Conservation (phyloP, 2,797 vertebrate species). For the Micropoecilia bifurca region DNA sequence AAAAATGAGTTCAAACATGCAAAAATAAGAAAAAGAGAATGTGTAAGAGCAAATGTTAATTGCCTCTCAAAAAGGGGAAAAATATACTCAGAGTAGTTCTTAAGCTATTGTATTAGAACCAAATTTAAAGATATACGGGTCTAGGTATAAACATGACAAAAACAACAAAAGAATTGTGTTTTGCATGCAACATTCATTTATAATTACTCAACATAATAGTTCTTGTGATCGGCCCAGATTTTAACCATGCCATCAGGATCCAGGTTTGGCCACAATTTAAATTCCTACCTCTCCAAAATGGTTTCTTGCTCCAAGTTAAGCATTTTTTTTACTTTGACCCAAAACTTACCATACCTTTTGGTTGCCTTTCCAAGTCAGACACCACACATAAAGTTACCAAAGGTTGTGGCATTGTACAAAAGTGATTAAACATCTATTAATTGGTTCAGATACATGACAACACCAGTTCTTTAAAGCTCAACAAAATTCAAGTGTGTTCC, state of each 20-base stretch:
- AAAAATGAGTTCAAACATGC: slow-evolving; percentile 55
- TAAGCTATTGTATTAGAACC: not conserved
- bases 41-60: slow-evolving; percentile 17
- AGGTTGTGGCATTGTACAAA: slow-evolving; percentile 73
- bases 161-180: not conserved
- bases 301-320: slow-evolving; percentile 69
- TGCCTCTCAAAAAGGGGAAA: slow-evolving; percentile 46
- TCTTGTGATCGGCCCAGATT: slow-evolving; percentile 22
- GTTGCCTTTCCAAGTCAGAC: slow-evolving; percentile 71
- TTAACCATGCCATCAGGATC: slow-evolving; percentile 31
- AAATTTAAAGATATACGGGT: slow-evolving; percentile 1
- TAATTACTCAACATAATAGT: slow-evolving; percentile 19
- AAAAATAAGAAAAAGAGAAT: slow-evolving; percentile 42
- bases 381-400: slow-evolving; percentile 69
- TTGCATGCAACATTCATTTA: slow-evolving; percentile 48
- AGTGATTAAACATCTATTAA: slow-evolving; percentile 41
- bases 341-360: slow-evolving; percentile 78
- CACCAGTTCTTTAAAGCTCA: slow-evolving; percentile 10
- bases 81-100: slow-evolving; percentile 44
- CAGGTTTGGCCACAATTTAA: slow-evolving; percentile 43
- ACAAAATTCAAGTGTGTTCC: not conserved
- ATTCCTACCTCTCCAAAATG: slow-evolving; percentile 80
- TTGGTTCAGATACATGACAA: not conserved
- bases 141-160: not conserved
- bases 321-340: slow-evolving; percentile 62